Evolutionary conservation across 2,113 vertebrate species (phyloP), one percentile per base, ranked within the genome.

Genomic region (Fregata magnificens): DNA sequence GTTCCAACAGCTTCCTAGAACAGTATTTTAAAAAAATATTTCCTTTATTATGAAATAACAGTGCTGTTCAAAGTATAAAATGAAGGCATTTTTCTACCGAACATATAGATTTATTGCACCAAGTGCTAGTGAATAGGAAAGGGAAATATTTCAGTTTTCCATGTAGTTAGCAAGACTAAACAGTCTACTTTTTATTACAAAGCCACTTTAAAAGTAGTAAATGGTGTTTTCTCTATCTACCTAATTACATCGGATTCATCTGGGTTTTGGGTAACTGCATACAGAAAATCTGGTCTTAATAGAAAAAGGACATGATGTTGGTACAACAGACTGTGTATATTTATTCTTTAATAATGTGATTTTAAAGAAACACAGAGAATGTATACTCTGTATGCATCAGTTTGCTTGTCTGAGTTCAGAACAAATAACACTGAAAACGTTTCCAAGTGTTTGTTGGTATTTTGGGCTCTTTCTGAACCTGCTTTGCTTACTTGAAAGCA

Each of bases 181-280:
- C 5, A 61, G 65, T 22, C 65, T 86, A 74, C 67, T 93, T 94
- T 97, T 88, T 84, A 76, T 70, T 74, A 74, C 11, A 82, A 62
- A 96, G 70, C 56, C 24, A 92, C 63, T 73, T 73, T 78, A 93
- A 88, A 95, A 96, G 96, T 45, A 79, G 40, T 62, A 96, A 94
- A 93, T 31, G 10, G 17, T 82, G 16, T 77, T 96, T 79, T 91
- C 36, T 86, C 66, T 94, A 21, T 77, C 55, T 93, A 44, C 55
- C 29, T 50, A 80, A n/a, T 40, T 62, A 69, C 11, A 91, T 66
- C 17, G 76, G 90, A 86, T 87, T 95, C 31, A 73, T 73, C 55
- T 70, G 49, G 7, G 45, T 86, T 89, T 86, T 56, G 53, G 86
- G 40, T 82, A 92, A 88, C 74, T 89, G 78, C 47, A 84, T 17